Evolutionary conservation across 2,113 vertebrate species (phyloP).

Genomic region (Trinectes maculatus): DNA sequence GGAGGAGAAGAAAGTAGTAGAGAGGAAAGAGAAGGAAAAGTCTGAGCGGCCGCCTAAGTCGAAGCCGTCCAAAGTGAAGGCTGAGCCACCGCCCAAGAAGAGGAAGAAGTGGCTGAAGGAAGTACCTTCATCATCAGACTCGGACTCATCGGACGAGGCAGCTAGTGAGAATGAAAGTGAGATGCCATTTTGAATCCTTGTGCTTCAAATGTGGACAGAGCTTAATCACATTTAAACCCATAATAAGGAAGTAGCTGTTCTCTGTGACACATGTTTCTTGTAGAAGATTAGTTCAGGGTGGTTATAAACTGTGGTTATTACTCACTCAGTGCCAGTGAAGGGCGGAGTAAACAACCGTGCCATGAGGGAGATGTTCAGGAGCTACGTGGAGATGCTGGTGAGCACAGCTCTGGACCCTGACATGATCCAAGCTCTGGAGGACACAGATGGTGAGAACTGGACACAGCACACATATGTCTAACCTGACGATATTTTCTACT

Average conservation of each 20-base stretch:
- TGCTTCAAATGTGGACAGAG: neutral
- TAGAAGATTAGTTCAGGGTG: neutral
- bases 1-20: slow-evolving; percentile 75
- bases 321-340: slow-evolving; percentile 77
- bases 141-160: slow-evolving; percentile 87
- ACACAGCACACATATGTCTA: slow-evolving; percentile 1
- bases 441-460: slow-evolving; percentile 86
- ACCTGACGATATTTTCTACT: slow-evolving; percentile 6
- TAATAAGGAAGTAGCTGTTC: neutral
- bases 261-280: neutral
- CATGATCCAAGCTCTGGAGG: slow-evolving; percentile 95
- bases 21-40: slow-evolving; percentile 75
- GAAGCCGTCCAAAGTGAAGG: slow-evolving; percentile 85
- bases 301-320: neutral
- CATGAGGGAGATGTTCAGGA: slow-evolving; percentile 95
- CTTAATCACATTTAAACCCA: neutral
- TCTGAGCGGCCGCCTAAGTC: slow-evolving; percentile 79
- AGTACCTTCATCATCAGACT: slow-evolving; percentile 87
- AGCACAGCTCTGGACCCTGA: slow-evolving; percentile 93
- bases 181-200: slow-evolving; percentile 35
- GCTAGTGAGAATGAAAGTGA: slow-evolving; percentile 91
- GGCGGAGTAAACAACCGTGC: slow-evolving; percentile 89
- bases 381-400: slow-evolving; percentile 95
- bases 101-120: slow-evolving; percentile 94
- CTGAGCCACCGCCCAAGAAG: slow-evolving; percentile 92